Conservation (phyloP, 2,888 invertebrate species). For the Amphiduros pacificus region DNA sequence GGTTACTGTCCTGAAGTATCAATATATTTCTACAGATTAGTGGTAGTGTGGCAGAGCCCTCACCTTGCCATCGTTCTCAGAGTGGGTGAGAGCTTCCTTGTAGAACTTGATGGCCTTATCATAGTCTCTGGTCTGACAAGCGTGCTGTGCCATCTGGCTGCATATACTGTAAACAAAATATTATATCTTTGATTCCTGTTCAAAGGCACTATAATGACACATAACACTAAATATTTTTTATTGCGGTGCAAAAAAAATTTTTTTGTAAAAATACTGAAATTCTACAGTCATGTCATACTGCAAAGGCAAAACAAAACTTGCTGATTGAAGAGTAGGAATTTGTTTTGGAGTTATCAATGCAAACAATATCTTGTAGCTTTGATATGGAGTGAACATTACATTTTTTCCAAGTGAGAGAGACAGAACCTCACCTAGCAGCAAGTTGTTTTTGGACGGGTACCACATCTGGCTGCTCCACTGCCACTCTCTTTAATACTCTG, state of each 20-base stretch:
- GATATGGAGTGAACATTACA: not conserved
- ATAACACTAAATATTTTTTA: too few relatives aligned
- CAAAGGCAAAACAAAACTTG: not conserved
- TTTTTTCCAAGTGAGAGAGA: not conserved
- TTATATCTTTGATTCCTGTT: too few relatives aligned
- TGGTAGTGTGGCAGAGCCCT: not conserved
- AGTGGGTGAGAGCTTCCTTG: constrained; percentile 81
- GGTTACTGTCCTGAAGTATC: not conserved
- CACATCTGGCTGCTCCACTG: constrained; percentile 67
- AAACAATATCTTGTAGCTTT: not conserved
- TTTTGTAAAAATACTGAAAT: not conserved
- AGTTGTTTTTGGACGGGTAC: constrained; percentile 62
- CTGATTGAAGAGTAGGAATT: not conserved
- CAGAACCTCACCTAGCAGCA: constrained; percentile 56
- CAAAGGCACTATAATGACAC: too few relatives aligned
- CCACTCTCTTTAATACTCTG: constrained; percentile 73
- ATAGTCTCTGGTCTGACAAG: constrained; percentile 67
- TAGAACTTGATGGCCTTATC: constrained; percentile 79
- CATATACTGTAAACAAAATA: constrained; percentile 64
- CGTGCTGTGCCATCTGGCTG: constrained; percentile 74
- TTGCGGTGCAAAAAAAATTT: not conserved
- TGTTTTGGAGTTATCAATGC: not conserved
- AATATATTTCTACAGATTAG: not conserved
- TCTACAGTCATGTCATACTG: not conserved
- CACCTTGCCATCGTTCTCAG: constrained; percentile 73